Evolutionary conservation across 2,113 vertebrate genomes (phyloP).

Genomic region (Tylochromis polylepis): DNA sequence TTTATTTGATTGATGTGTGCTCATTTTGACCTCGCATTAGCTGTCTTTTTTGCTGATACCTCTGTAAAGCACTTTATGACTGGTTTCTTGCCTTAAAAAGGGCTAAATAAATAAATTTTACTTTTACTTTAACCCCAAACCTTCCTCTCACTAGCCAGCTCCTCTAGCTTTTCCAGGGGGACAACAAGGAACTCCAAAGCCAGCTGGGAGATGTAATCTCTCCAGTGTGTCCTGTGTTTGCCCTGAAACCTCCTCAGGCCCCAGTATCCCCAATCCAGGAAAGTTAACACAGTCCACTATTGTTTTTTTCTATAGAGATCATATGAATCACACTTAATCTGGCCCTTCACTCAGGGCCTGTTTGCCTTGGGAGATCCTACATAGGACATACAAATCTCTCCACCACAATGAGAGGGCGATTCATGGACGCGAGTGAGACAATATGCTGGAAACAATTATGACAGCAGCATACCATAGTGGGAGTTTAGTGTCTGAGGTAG

Average conservation of each 20-base stretch:
- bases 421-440: background rate
- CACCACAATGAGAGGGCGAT: background rate
- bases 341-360: background rate
- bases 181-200: background rate
- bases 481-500: background rate
- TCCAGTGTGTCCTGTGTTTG: background rate
- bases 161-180: background rate
- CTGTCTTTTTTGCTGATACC: background rate
- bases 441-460: background rate
- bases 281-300: background rate
- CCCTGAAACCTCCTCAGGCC: fast-evolving
- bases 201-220: background rate
- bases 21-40: background rate
- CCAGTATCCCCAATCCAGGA: background rate
- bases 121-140: background rate
- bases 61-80: background rate
- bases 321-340: background rate
- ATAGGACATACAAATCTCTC: background rate
- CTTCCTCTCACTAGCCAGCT: background rate
- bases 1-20: background rate
- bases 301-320: background rate
- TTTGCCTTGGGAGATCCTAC: background rate
- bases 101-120: background rate
- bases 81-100: background rate
- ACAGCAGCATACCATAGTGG: background rate